A percentile compares a stretch with the other conserved stretches of the same genome.
These are phyloP conservation scores for Cepaea nemoralis DNA, from an alignment of 1,140 invertebrate species.

Conservation along the genomic window DNA sequence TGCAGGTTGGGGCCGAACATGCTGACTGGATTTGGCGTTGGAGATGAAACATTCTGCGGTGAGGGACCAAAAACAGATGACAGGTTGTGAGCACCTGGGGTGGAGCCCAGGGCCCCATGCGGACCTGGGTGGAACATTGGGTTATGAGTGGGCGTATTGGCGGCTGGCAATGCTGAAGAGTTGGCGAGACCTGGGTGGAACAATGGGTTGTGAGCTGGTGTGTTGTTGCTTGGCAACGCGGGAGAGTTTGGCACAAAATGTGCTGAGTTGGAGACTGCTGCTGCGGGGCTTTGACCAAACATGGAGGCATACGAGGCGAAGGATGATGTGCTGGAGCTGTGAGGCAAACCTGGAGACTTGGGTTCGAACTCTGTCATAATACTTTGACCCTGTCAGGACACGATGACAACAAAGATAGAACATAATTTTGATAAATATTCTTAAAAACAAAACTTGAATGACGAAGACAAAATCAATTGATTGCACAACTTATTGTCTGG, in stretches of 20 bases:
- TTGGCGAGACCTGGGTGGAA: too few relatives aligned
- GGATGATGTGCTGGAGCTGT: conserved; percentile 66
- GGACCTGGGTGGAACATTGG: conserved; percentile 1
- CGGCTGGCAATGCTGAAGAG: neutral
- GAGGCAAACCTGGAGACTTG: conserved; percentile 56
- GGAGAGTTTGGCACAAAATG: neutral
- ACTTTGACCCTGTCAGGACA: neutral
- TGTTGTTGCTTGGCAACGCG: neutral
- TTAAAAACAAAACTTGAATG: too few relatives aligned
- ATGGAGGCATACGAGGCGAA: conserved; percentile 60
- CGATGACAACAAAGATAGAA: neutral
- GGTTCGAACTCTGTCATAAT: conserved; percentile 50
- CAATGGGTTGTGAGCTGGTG: too few relatives aligned
- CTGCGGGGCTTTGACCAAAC: conserved; percentile 47
- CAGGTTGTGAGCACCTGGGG: neutral
- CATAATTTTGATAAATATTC: too few relatives aligned
- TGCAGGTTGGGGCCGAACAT: neutral
- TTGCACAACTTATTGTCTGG: too few relatives aligned
- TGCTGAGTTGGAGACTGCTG: neutral
- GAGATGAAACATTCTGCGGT: neutral
- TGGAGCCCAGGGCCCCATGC: neutral
- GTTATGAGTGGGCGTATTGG: neutral
- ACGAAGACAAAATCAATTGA: too few relatives aligned
- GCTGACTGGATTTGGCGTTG: neutral
- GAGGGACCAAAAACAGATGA: conserved; percentile 6